Base-by-base conservation (phyloP, 1,140 invertebrate species). In the Trichonephila inaurata region DNA sequence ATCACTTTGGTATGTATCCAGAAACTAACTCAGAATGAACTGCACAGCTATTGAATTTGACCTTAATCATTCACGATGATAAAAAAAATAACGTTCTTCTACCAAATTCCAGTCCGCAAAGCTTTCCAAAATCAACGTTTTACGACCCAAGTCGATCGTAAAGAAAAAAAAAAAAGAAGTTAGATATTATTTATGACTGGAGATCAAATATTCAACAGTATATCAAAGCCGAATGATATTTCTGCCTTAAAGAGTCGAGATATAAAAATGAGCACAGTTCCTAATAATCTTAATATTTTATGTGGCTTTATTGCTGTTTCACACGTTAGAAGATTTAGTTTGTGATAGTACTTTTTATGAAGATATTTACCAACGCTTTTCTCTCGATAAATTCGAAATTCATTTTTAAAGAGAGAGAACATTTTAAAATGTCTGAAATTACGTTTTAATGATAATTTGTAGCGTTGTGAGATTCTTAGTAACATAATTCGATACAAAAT, bases 281-380 rank as follows among this genome's bases (percentile, higher is more conserved):
- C 72, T 89, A 89, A 89, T 89, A 40, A 51, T 40, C 33, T 87
- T 87, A 87, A 87, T 87, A 87, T 64, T 89, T 89, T 69, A 89
- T 89, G 88, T 24, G 33, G 40, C 72, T 89, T 89, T 89, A 89
- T 89, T 72, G 19, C 88, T 28, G 19, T 44, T 89, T 89, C 88
- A 89, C 88, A 89, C 88, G 88, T 89, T 66, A 89, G 24, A 24
- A 87, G 8, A 58, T 21, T 33, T 6, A 40, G 85, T 40, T 60
- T 33, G 24, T 44, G 51, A 51, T 51, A 51, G 10, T 51, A 12
- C 10, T 51, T 51, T 10, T 12, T 51, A 51, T 12, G 51, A 51
- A 51, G 51, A 10, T 51, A 51, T 51, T 51, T 51, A 51, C 51
- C 10, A 51, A 10, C 7, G 51, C 10, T 10, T 51, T 51, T 51